Evolutionary conservation across 2,113 vertebrate genomes (phyloP).

Genomic region (Balaeniceps rex): DNA sequence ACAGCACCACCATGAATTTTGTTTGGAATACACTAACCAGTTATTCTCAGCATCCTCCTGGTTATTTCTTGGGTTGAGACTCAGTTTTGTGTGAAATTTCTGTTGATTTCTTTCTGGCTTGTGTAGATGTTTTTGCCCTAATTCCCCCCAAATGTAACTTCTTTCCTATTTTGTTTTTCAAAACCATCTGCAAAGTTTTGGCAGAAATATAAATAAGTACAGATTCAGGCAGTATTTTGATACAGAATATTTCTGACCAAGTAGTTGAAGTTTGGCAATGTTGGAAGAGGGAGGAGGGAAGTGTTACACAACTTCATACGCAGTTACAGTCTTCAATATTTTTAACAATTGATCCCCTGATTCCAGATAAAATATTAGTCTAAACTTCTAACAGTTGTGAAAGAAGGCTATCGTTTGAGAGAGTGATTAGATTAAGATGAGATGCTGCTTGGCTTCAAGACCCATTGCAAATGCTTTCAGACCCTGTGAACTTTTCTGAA

Average conservation of each 20-base stretch:
- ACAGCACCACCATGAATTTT: not conserved
- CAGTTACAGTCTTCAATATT: not conserved
- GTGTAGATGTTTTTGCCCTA: not conserved
- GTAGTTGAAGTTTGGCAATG: not conserved
- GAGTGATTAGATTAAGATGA: not conserved
- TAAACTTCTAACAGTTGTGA: not conserved
- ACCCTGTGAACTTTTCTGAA: not conserved
- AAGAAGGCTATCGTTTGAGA: not conserved
- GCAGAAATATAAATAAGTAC: not conserved
- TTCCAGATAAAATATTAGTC: not conserved
- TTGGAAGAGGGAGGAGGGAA: not conserved
- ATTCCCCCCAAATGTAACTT: not conserved
- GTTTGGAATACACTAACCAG: not conserved
- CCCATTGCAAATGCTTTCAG: not conserved
- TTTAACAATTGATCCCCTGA: not conserved
- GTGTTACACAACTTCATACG: not conserved
- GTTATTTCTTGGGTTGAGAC: not conserved
- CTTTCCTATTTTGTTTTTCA: not conserved
- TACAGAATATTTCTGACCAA: not conserved
- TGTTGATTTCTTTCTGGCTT: not conserved
- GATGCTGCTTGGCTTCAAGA: not conserved
- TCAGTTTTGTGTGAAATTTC: not conserved
- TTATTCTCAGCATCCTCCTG: not conserved
- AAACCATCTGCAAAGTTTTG: not conserved
- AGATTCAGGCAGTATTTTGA: not conserved